Evolutionary conservation across 2,888 invertebrate genomes (phyloP), one percentile per base, ranked within the genome.

Genomic region (Orthosia cruda): DNA sequence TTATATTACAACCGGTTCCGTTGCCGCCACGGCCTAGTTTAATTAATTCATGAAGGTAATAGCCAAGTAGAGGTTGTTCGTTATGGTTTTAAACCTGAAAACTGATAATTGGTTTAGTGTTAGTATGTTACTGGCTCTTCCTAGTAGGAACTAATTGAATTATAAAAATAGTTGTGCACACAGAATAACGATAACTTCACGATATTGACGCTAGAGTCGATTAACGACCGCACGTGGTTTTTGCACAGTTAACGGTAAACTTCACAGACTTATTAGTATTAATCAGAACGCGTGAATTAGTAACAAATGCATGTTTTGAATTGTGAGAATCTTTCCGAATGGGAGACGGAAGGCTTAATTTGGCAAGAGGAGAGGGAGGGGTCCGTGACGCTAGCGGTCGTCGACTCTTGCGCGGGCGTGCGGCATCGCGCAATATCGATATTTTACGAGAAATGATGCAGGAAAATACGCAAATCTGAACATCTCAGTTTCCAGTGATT

Each of bases 301-400:
- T 89, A 83, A 87, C 84, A 83, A 88, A 86, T 80, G 78, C 71
- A 77, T 83, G 74, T 77, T 75, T 78, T 80, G 66, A 81, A 80
- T 86, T 72, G 80, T 80, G 77, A 77, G 73, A 83, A 82, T 79
- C 32, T 80, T 77, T 67, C 57, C 57, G 73, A 78, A 78, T 66
- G 78, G 83, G 85, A 88, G 82, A 85, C 85, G 86, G 86, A 90
- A 87, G 81, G 77, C 79, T 82, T 84, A 80, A 83, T 87, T 85
- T 77, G 74, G 76, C 52, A 77, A 76, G 75, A 75, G 80, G 79
- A 66, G 81, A 82, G 83, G 83, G 81, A 77, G 81, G 81, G 83
- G 81, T 83, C 84, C 83, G 72, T 88, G 88, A 89, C 88, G 89
- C 74, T 83, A 79, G 87, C 91, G 93, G 93, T 93, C 93, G 91